phyloP scores from a whole-genome alignment of 2,888 invertebrate genomes.

The Archips xylosteana region DNA sequence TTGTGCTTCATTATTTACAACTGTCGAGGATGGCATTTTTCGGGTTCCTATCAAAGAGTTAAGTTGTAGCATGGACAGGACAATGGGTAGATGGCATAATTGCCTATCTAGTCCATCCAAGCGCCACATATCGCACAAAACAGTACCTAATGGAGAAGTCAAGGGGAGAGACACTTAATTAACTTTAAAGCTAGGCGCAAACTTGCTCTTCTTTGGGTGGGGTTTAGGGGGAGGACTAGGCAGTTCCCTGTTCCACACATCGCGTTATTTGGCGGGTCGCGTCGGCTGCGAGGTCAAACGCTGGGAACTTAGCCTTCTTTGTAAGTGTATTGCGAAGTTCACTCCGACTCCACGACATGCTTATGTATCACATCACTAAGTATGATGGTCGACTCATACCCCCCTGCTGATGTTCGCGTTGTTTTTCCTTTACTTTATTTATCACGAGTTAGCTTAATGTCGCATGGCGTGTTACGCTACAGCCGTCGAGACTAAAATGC shows the following conservation, averaged over 20 bases:
- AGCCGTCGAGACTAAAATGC: slow-evolving; percentile 5
- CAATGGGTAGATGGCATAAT: slow-evolving; percentile 49
- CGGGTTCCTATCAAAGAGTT: background rate
- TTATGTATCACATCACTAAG: slow-evolving; percentile 53
- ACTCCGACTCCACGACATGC: slow-evolving; percentile 54
- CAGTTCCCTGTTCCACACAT: slow-evolving; percentile 56
- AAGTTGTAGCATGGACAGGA: slow-evolving; percentile 45
- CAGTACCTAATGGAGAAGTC: slow-evolving; percentile 55
- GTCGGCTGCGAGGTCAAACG: slow-evolving; percentile 65
- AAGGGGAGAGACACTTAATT: slow-evolving; percentile 66
- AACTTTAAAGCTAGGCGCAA: slow-evolving; percentile 74
- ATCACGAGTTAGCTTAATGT: slow-evolving; percentile 32
- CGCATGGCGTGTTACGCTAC: slow-evolving; percentile 21
- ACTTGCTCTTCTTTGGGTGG: slow-evolving; percentile 56
- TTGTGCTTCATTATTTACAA: slow-evolving; percentile 1
- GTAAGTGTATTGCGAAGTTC: slow-evolving; percentile 71
- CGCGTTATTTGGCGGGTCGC: slow-evolving; percentile 62
- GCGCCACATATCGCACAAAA: slow-evolving; percentile 62
- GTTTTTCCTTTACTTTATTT: slow-evolving; percentile 32
- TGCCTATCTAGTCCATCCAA: slow-evolving; percentile 60
- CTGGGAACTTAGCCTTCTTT: slow-evolving; percentile 59
- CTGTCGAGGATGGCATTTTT: slow-evolving; percentile 1
- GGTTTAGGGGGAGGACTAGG: slow-evolving; percentile 48
- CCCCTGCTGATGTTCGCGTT: slow-evolving; percentile 42
- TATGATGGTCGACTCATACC: slow-evolving; percentile 49